phyloP scores from a whole-genome alignment of 2,113 vertebrate species.

The Cnemophilus loriae region DNA sequence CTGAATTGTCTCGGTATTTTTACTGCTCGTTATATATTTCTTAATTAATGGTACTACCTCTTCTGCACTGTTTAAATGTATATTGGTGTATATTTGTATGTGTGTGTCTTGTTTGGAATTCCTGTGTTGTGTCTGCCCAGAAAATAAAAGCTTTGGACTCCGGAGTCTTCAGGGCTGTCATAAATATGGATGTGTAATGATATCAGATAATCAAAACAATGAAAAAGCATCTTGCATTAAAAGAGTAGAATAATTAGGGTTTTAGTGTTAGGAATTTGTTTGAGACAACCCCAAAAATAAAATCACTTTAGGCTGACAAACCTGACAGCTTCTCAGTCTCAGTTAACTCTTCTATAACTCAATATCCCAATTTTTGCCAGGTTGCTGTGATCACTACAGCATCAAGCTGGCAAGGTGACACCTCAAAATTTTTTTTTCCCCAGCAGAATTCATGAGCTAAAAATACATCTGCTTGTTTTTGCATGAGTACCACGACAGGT shows the following conservation, averaged over 20 bases:
- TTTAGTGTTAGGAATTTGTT: background rate
- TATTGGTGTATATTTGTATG: background rate
- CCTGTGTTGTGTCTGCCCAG: background rate
- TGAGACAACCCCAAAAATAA: background rate
- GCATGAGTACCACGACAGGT: background rate
- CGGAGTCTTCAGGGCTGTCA: background rate
- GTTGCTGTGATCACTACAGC: background rate
- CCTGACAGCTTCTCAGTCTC: background rate
- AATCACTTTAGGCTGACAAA: background rate
- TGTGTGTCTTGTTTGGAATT: background rate
- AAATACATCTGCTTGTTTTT: background rate
- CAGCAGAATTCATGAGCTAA: background rate
- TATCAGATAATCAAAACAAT: background rate
- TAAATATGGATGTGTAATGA: background rate
- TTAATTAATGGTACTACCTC: conserved; percentile 20
- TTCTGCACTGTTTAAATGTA: background rate
- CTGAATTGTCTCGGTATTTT: background rate
- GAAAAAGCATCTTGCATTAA: background rate
- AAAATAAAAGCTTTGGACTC: background rate
- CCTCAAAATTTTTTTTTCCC: background rate
- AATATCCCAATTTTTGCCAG: background rate
- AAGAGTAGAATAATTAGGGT: background rate
- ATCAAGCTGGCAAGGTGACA: background rate
- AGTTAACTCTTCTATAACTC: background rate
- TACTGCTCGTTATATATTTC: background rate